These are phyloP conservation scores for Cheirogaleus major DNA, from an alignment of 2,797 vertebrate genomes.

Conservation along the genomic window DNA sequence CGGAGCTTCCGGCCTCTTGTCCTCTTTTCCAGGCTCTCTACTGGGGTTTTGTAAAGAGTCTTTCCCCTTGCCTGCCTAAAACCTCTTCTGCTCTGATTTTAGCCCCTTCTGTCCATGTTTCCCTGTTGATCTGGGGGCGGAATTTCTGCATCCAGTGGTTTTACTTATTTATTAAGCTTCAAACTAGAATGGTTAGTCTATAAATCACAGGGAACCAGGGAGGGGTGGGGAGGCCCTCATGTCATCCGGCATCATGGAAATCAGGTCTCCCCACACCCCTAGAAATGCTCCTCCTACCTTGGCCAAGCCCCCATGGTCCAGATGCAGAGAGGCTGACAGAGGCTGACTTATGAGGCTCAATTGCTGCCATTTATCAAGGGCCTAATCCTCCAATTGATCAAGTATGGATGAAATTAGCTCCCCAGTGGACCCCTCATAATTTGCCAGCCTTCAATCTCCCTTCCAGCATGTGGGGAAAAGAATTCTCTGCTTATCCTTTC, in stretches of 20 bases:
- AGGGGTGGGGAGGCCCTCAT: neutral
- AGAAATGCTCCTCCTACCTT: neutral
- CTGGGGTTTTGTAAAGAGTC: neutral
- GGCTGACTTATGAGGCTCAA: neutral
- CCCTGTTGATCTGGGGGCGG: neutral
- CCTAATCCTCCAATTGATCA: neutral
- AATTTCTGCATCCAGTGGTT: neutral
- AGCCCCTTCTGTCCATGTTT: neutral
- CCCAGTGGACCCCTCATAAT: neutral
- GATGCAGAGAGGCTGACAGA: neutral
- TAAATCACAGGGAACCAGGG: neutral
- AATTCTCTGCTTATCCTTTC: neutral
- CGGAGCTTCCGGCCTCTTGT: neutral
- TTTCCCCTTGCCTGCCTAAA: neutral
- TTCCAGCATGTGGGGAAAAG: neutral
- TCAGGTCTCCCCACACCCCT: neutral
- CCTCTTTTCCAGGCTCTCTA: neutral
- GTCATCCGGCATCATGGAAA: neutral
- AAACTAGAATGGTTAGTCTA: neutral
- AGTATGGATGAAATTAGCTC: neutral
- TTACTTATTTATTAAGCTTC: constrained; percentile 37
- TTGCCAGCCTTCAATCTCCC: neutral
- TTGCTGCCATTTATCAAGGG: constrained; percentile 14
- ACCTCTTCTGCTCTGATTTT: neutral
- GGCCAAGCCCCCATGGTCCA: neutral